Base-by-base conservation (phyloP, 2,888 invertebrate species). In the Oligia fasciuncula region DNA sequence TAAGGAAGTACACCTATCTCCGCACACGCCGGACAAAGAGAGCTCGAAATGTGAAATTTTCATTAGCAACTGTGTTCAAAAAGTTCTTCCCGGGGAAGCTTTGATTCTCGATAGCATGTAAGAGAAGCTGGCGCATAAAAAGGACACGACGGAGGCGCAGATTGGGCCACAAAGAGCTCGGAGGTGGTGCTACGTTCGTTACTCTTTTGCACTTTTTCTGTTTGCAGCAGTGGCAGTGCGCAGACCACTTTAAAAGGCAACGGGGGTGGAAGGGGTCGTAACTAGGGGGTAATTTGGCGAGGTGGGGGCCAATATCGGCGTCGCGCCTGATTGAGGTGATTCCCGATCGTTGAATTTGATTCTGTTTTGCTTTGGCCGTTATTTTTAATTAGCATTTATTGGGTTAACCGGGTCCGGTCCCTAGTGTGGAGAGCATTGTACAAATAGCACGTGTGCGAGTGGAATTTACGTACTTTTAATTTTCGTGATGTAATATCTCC, bases 161-260 rank as follows among this genome's bases (percentile, higher is more conserved):
- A 96, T 96, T 96, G 96, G 95, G 95, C 96, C 96, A 97, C 97
- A 97, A 97, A 97, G 97, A 96, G 96, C 95, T 94, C 94, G 91
- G 95, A 96, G 97, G 96, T 96, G 96, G 95, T 96, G 94, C 95
- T 93, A 92, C 94, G 94, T 92, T 93, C 94, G 93, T 93, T 93
- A 91, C 94, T 94, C 94, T 96, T 96, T 96, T 96, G 93, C 94
- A 95, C 94, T 96, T 96, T 96, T 96, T 96, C 94, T 95, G 94
- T 96, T 96, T 96, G 95, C 95, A 95, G 94, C 96, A 95, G 95
- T 95, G 94, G 95, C 95, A 96, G 95, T 95, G 95, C 95, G 93
- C 95, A 96, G 96, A 96, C 96, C 97, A 96, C 97, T 97, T 97
- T 96, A 96, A 96, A 96, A 96, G 95, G 96, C 95, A 95, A 93